A percentile compares a stretch with the other conserved stretches of the same genome.
These are phyloP conservation scores for Mystacornis crossleyi DNA, from an alignment of 2,113 vertebrate species.

Conservation along the genomic window DNA sequence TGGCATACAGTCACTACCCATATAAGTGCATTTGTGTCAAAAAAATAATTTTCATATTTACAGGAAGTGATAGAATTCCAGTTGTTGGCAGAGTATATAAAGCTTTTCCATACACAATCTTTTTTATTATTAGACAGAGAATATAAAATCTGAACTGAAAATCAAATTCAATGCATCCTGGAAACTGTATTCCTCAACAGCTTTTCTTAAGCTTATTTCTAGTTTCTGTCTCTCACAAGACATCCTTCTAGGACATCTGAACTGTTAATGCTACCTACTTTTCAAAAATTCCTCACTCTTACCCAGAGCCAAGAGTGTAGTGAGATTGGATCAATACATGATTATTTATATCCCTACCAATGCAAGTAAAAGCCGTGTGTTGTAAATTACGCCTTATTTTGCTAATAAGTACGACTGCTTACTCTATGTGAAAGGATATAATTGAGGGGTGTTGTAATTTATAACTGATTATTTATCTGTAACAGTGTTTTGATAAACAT, in stretches of 20 bases:
- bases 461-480: conserved; percentile 48
- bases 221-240: background rate
- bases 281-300: background rate
- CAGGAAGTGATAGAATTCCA: conserved; percentile 69
- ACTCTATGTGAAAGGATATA: conserved; percentile 6
- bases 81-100: conserved; percentile 62
- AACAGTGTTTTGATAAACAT: conserved; percentile 67
- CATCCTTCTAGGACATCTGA: background rate
- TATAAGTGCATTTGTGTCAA: conserved; percentile 53
- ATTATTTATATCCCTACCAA: background rate
- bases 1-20: conserved; percentile 71
- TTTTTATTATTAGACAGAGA: conserved; percentile 44
- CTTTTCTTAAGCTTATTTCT: background rate
- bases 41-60: conserved; percentile 63
- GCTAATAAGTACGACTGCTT: conserved; percentile 5
- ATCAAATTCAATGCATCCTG: conserved; percentile 23
- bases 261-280: background rate
- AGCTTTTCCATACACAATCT: conserved; percentile 55
- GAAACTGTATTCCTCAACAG: conserved; percentile 60
- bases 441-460: background rate
- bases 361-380: conserved; percentile 34
- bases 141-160: conserved; percentile 55
- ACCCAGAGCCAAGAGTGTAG: background rate
- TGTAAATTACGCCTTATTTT: conserved; percentile 57
- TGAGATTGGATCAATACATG: background rate